A percentile compares a stretch with the other conserved stretches of the same genome.
Conservation (phyloP, 1,140 invertebrate species). For the Lasioglossum baleicum region DNA sequence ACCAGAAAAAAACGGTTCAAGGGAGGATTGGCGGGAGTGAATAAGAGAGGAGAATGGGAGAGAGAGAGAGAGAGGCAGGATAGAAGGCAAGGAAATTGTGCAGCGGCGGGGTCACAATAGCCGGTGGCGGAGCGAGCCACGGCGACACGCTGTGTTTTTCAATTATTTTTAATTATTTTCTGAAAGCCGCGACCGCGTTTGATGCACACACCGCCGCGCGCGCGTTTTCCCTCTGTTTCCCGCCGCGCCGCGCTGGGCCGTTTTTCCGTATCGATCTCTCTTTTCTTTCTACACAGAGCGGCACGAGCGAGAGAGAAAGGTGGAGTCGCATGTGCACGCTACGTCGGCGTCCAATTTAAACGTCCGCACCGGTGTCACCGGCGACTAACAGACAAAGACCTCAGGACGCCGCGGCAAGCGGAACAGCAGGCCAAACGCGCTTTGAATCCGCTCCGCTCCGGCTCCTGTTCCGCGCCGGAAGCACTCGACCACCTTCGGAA, state of each 20-base stretch:
- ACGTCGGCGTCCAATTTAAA: constrained; percentile 18
- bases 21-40: too few relatives aligned
- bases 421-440: neutral
- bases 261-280: constrained; percentile 37
- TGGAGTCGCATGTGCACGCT: neutral
- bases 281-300: neutral
- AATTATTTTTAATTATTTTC: constrained; percentile 75
- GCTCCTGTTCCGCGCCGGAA: too few relatives aligned
- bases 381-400: constrained; percentile 8
- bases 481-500: too few relatives aligned
- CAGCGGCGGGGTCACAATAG: constrained; percentile 48
- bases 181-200: constrained; percentile 58
- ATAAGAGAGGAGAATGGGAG: too few relatives aligned
- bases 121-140: neutral
- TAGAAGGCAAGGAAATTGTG: constrained; percentile 61
- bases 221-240: constrained; percentile 19
- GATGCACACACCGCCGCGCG: constrained; percentile 33
- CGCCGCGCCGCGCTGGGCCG: constrained; percentile 16
- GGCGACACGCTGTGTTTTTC: constrained; percentile 58
- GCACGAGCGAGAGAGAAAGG: too few relatives aligned
- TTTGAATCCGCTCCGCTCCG: neutral
- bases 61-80: neutral
- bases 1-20: neutral
- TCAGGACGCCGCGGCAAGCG: neutral
- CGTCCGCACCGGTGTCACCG: neutral